Base-by-base conservation (phyloP, 2,888 invertebrate species). In the Timandra comae region DNA sequence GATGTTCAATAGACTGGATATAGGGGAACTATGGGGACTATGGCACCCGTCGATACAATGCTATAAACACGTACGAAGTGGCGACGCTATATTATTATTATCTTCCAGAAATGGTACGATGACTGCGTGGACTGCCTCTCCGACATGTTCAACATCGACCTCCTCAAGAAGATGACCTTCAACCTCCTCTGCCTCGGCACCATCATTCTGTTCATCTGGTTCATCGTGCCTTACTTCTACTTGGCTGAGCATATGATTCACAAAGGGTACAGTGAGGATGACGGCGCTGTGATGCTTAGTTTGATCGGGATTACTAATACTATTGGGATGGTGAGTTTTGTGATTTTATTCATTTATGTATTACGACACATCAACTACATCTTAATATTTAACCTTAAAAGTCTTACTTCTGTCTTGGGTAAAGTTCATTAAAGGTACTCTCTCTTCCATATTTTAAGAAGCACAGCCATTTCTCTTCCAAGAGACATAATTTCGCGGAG, bases 161-260 rank as follows among this genome's bases (percentile, higher is more conserved):
- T 95, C 67, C 93, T 95, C 67, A 84, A 91, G 63, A 91, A 92
- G 63, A 75, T 89, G 35, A 93, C 94, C 50, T 96, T 95, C 74
- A 86, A 93, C 45, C 86, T 94, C 27, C 90, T 97, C 63, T 94
- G 94, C 34, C 63, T 96, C 8, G 94, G 96, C 32, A 97, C 96
- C 46, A 91, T 96, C 52, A 87, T 97, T 32, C 88, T 98, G 30
- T 98, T 97, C 78, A 91, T 93, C 57, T 97, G 96, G 94, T 95
- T 94, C 75, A 97, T 98, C 62, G 94, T 98, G 36, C 97, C 97
- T 7, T 98, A 98, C 80, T 94, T 98, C 70, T 98, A 96, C 76
- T 87, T 97, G 42, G 93, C 94, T 33, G 96, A 97, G 59, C 91
- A 94, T 67, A 91, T 95, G 82, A 88, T 88, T 20, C 67, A 76